These are phyloP conservation scores for Solea senegalensis DNA, from an alignment of 2,113 vertebrate genomes.

Conservation along the genomic window DNA sequence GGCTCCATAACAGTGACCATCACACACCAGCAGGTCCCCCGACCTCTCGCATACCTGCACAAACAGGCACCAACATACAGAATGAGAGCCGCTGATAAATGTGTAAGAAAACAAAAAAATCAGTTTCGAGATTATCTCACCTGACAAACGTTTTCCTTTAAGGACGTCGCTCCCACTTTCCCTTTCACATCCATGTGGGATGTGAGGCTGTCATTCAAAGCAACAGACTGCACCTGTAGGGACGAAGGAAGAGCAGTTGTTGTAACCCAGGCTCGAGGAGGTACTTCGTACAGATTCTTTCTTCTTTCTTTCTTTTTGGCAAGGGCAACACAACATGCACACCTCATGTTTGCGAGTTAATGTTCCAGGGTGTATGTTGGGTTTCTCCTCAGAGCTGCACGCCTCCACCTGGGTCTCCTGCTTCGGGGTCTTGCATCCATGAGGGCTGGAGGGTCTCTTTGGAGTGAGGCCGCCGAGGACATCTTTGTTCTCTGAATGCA, in stretches of 20 bases:
- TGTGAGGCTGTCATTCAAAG: constrained; percentile 68
- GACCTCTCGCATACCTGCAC: constrained; percentile 93
- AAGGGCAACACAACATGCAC: neutral
- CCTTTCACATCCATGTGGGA: constrained; percentile 84
- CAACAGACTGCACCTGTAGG: constrained; percentile 53
- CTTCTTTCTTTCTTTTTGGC: neutral
- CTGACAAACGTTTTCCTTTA: constrained; percentile 99
- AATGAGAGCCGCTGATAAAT: neutral
- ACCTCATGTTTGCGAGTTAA: constrained; percentile 74
- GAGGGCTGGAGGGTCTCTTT: constrained; percentile 37
- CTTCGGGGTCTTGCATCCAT: constrained; percentile 38
- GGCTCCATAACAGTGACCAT: constrained; percentile 96
- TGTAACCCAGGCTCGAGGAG: neutral
- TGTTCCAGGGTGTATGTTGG: constrained; percentile 54
- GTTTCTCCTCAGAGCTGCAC: constrained; percentile 52
- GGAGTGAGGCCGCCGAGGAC: neutral
- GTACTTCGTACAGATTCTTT: neutral
- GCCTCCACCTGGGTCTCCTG: constrained; percentile 51
- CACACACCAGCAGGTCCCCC: constrained; percentile 93
- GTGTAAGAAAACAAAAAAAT: neutral
- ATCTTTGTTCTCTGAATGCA: constrained; percentile 28
- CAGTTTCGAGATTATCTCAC: constrained; percentile 66
- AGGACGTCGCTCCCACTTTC: constrained; percentile 88
- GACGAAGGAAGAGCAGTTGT: neutral
- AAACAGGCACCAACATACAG: constrained; percentile 18